Base-by-base conservation (phyloP, 2,888 invertebrate species). In the Lasioglossum leucozonium region DNA sequence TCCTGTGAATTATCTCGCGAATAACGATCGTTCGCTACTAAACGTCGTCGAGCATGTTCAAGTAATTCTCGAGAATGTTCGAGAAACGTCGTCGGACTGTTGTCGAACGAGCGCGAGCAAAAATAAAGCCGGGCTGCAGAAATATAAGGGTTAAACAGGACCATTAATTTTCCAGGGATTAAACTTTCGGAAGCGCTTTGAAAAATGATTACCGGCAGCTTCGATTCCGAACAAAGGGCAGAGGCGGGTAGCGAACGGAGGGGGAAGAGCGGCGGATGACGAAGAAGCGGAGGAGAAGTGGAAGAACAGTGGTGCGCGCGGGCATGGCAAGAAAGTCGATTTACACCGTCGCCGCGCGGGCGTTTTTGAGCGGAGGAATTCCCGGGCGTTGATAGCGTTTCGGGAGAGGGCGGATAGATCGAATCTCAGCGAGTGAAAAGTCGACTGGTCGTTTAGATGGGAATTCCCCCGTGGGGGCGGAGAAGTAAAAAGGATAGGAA, bases 361-460 rank as follows among this genome's bases (percentile, higher is more conserved):
- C 44, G 82, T 75, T 77, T 86, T 77, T 77, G 77, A 77, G 67
- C 67, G 51, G 16, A 77, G 82, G 85, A 86, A 85, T 86, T 78
- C 79, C 40, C 30, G 58, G 62, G 72, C 42, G 86, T 77, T 83
- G 82, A 86, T 85, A 86, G 83, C 77, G 78, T 89, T 89, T 84
- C 86, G 77, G 67, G 77, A 74, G 74, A 79, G 62, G 75, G 67
- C 44, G 81, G 78, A 86, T 82, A 85, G 86, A 86, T 85, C 79
- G 86, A 85, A 86, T 86, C 85, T 82, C 72, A 55, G 74, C 82
- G 82, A 86, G 83, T 83, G 86, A 83, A 83, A 86, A 87, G 87
- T 86, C 87, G 77, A 80, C 79, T 47, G 79, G 77, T 79, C 82
- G 81, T 82, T 86, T 85, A 74, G 86, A 77, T 62, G 86, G 82